A percentile compares a stretch with the other conserved stretches of the same genome.
These are phyloP conservation scores for Alcis repandata DNA, from an alignment of 2,888 invertebrate genomes.

Conservation along the genomic window DNA sequence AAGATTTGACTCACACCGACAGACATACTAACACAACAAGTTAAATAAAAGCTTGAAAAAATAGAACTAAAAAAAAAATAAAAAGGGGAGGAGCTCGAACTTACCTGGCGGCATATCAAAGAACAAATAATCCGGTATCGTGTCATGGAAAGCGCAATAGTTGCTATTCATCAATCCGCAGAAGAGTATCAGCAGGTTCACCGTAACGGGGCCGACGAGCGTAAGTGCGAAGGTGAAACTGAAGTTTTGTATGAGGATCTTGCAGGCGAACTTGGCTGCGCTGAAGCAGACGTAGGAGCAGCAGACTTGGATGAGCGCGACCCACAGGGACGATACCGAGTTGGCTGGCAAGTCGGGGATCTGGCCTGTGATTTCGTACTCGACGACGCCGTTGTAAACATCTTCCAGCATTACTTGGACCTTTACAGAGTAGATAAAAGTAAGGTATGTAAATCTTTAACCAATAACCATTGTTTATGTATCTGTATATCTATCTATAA, in stretches of 20 bases:
- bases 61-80: no score
- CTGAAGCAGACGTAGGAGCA: conserved; percentile 89
- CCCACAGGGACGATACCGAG: conserved; percentile 84
- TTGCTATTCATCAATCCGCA: conserved; percentile 89
- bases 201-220: conserved; percentile 91
- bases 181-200: conserved; percentile 89
- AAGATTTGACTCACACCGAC: no score
- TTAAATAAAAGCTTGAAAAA: no score
- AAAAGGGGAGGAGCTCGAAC: no score
- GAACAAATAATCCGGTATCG: conserved; percentile 94
- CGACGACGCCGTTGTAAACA: conserved; percentile 68
- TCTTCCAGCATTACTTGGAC: conserved; percentile 77
- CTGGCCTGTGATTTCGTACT: conserved; percentile 69
- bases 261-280: conserved; percentile 93
- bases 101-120: conserved; percentile 91
- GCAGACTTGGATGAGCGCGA: conserved; percentile 88
- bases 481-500: no score
- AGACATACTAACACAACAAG: no score
- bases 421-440: conserved; percentile 56
- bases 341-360: conserved; percentile 62
- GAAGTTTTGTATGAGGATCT: conserved; percentile 95
- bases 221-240: conserved; percentile 94
- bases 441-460: neutral
- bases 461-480: no score
- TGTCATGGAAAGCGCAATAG: conserved; percentile 88